phyloP scores from a whole-genome alignment of 2,888 invertebrate genomes.

The Lasioglossum vierecki region DNA sequence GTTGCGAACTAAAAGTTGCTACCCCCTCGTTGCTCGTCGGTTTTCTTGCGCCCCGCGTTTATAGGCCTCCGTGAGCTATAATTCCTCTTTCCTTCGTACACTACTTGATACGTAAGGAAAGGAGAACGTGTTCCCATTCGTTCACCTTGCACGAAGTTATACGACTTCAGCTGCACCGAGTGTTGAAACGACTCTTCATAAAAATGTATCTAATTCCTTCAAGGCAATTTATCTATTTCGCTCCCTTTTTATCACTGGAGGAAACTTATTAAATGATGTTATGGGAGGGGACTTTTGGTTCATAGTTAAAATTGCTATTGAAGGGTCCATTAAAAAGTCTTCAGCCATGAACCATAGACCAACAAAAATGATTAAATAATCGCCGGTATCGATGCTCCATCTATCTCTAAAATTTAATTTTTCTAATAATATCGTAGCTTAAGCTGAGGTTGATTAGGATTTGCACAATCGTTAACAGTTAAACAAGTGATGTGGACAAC shows the following conservation, averaged over 20 bases:
- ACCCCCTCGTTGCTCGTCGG: constrained; percentile 64
- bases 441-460: not conserved
- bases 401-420: too few relatives aligned
- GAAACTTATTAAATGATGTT: not conserved
- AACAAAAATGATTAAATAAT: too few relatives aligned
- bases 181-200: not conserved
- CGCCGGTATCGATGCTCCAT: too few relatives aligned
- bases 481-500: too few relatives aligned
- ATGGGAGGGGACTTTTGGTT: not conserved
- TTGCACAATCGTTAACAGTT: not conserved
- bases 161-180: constrained; percentile 1
- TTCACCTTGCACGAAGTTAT: constrained; percentile 22
- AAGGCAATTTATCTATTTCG: not conserved
- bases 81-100: constrained; percentile 45
- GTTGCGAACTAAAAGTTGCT: constrained; percentile 58
- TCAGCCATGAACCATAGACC: too few relatives aligned
- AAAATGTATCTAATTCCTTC: constrained; percentile 7
- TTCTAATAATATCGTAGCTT: not conserved
- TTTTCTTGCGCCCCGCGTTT: constrained; percentile 56
- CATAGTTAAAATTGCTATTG: not conserved
- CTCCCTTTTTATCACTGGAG: too few relatives aligned
- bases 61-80: constrained; percentile 56
- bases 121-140: constrained; percentile 30
- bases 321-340: not conserved
- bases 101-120: constrained; percentile 28